Base-by-base conservation (phyloP, 2,797 vertebrate genomes). In the Anabacerthia variegaticeps region DNA sequence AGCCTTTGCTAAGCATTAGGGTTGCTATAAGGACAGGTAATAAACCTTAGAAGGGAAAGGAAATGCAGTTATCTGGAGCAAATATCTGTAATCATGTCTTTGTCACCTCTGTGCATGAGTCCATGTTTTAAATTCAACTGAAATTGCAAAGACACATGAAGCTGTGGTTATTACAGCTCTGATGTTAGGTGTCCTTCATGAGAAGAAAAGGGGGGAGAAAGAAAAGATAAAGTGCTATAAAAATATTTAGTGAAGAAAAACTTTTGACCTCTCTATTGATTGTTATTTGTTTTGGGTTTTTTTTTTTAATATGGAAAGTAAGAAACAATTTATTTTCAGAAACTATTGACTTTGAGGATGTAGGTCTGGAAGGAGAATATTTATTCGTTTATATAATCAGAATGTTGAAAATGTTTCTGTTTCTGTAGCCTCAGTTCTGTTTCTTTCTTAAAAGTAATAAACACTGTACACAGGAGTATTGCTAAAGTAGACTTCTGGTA, bases 401-500 rank as follows among this genome's bases (percentile, higher is more conserved):
- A 96, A 85, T 41, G 30, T 86, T 83, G 82, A 89, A 89, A 94
- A 84, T 55, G 10, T 83, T 96, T 89, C 52, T 7, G 32, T 80
- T 93, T 83, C 85, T 94, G 55, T 88, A 92, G 85, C 65, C 55
- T 91, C 65, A 62, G 72, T 63, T 95, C 68, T 88, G 65, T 91
- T 92, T 93, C 84, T 93, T 82, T 84, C 73, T 75, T 91, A 80
- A 78, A 96, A 89, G 92, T 71, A 96, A 94, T 96, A 95, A 96
- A 88, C 91, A 66, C 36, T 30, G 62, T 82, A 89, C 92, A 93
- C 91, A 78, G 48, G 87, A 93, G 93, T 83, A 94, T 92, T 96
- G 89, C 89, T 75, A 14, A 89, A 87, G 79, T 52, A 93, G 82
- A 78, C 49, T 93, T 96, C 62, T 59, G 85, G 59, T 92, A 83